Evolutionary conservation across 2,888 invertebrate genomes (phyloP).

Genomic region (Oligia fasciuncula): DNA sequence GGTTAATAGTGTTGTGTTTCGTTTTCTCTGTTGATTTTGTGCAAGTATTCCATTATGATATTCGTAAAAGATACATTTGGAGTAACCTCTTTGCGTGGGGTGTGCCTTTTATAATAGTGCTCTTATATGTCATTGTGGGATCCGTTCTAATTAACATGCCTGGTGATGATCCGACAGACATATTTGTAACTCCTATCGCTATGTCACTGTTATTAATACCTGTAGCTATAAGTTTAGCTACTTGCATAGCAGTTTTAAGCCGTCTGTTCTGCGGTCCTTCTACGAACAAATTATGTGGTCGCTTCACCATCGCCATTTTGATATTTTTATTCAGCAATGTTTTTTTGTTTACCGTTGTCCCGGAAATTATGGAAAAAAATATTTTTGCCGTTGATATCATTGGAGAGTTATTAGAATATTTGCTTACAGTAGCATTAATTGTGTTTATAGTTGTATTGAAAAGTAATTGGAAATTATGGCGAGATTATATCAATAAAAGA

Average conservation of each 20-base stretch:
- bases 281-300: constrained; percentile 12
- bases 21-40: constrained; percentile 46
- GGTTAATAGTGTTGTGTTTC: constrained; percentile 44
- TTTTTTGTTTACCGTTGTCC: constrained; percentile 4
- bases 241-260: constrained; percentile 32
- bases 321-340: constrained; percentile 25
- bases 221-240: constrained; percentile 42
- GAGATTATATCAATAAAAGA: not conserved
- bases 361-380: not conserved
- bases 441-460: constrained; percentile 34
- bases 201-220: constrained; percentile 32
- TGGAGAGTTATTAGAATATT: constrained; percentile 27
- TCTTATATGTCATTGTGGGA: constrained; percentile 35
- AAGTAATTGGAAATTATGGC: constrained; percentile 44
- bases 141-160: constrained; percentile 24
- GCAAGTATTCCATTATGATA: constrained; percentile 30
- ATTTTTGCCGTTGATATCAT: constrained; percentile 6
- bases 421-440: constrained; percentile 14
- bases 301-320: constrained; percentile 20
- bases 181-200: constrained; percentile 5
- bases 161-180: constrained; percentile 17
- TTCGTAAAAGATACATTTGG: constrained; percentile 21
- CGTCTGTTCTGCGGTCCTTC: constrained; percentile 6
- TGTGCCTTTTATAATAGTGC: constrained; percentile 12
- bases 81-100: constrained; percentile 40